Evolutionary conservation across 1,140 invertebrate species (phyloP), one percentile per base, ranked within the genome.

Genomic region (Drosophila miranda): DNA sequence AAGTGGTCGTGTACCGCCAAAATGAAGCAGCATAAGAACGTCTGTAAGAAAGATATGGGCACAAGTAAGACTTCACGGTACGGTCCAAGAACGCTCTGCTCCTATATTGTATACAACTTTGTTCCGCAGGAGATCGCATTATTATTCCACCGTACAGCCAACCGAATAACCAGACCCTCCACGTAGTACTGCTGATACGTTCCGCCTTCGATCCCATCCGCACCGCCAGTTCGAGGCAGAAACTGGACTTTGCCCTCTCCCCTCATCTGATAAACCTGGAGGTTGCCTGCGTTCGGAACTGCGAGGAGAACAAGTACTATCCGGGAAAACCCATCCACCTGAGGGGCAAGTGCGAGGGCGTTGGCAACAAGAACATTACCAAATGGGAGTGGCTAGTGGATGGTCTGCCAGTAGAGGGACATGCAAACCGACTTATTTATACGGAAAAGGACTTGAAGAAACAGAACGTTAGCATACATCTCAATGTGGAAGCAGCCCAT

Each of bases 271-370:
- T 78, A 6, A 58, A 78, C 49, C 9, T 75, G 7, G 57, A 71
- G 26, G 70, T 78, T 26, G 44, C 21, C 0, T 78, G 75, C 13
- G 71, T 78, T 1, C 64, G 41, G 9, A 78, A 78, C 30, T 78
- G 75, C 13, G 66, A 46, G 46, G 75, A 66, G 8, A 61, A 64
- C 7, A 75, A 75, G n/a, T 77, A 63, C 48, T 44, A 38, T 38
- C 42, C 6, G 5, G 16, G 6, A 2, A 45, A 3, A 16, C 67
- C 66, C 0, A 61, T 78, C 9, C 75, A 75, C 16, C 44, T 78
- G 3, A 75, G 66, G 19, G 75, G 51, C 0, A 51, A 71, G 0
- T 78, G 71, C 13, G 59, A 60, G 2, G 43, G 44, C 8, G 71
- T 72, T 43, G 26, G 23, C 3, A 60, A 42, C 14, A 57, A 61